Base-by-base conservation (phyloP, 2,113 vertebrate species). In the Aphelocoma coerulescens region DNA sequence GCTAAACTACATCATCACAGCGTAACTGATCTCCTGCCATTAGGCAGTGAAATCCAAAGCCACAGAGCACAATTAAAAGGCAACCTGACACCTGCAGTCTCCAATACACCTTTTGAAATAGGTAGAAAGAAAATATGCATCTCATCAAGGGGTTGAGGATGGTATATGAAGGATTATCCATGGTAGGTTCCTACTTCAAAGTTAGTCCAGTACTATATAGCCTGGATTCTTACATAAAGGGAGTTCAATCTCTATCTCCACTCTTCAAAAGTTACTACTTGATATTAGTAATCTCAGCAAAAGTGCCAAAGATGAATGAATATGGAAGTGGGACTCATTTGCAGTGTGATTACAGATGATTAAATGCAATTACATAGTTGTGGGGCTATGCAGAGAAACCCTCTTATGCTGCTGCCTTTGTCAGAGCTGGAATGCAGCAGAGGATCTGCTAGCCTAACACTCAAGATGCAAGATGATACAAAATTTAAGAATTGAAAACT, bases 1-100 rank as follows among this genome's bases (percentile, higher is more conserved):
- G 65, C 82, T 91, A 86, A 95, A 95, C 81, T 85, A 62, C 9
- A 6, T 59, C 76, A 85, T 43, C 35, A 68, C 18, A 83, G 62
- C 73, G 92, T 97, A 97, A 97, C 82, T 95, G 91, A 97, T 96
- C 93, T 93, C 51, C 65, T 93, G 76, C 80, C 76, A 93, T 89
- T 97, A 96, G 89, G 48, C 51, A 68, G 76, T 91, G 95, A 97
- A 97, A 91, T 69, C 74, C 65, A 91, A 96, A 87, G 89, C 93
- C 94, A 92, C 0, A 3, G 82, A 84, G 33, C 71, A 54, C 92
- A 96, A 97, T 97, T 97, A 97, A 95, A 72, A 96, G 62, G 73
- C 79, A 95, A 66, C 44, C 32, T 83, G 67, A 86, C 74, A 96
- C 89, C 97, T 96, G 91, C 80, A 94, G 55, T 83, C 74, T 93